Evolutionary conservation across 2,113 vertebrate species (phyloP).

Genomic region (Corythaeola cristata): DNA sequence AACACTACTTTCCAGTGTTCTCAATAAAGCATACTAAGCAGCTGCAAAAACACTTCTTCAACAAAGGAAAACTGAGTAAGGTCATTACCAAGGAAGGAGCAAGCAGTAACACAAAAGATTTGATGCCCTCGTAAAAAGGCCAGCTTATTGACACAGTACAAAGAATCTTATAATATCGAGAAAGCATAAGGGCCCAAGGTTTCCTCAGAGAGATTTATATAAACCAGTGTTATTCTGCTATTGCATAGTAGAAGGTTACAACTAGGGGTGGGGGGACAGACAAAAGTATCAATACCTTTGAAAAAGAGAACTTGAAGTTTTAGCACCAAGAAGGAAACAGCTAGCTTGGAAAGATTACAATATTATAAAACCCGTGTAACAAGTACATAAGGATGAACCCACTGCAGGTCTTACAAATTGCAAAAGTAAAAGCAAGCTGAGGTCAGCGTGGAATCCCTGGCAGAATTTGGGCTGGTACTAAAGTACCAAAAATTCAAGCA

Average conservation of each 20-base stretch:
- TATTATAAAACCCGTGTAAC: not conserved
- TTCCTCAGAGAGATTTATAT: not conserved
- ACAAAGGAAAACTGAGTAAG: not conserved
- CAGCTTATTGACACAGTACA: not conserved
- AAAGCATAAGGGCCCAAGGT: not conserved
- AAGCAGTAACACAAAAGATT: not conserved
- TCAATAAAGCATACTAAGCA: not conserved
- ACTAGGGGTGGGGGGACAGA: not conserved
- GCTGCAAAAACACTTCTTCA: not conserved
- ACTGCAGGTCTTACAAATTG: not conserved
- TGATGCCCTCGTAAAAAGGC: not conserved
- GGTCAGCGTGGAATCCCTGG: not conserved
- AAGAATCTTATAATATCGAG: not conserved
- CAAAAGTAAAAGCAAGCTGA: not conserved
- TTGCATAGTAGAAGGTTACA: not conserved
- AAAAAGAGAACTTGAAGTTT: not conserved
- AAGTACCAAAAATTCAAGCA: not conserved
- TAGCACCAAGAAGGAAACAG: not conserved
- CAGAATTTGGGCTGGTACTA: not conserved
- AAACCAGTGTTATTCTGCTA: not conserved
- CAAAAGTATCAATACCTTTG: not conserved
- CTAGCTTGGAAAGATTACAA: not conserved
- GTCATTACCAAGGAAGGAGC: not conserved
- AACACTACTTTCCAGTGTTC: not conserved
- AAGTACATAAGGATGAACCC: not conserved